These are phyloP conservation scores for Olivierus martensii DNA, from an alignment of 1,140 invertebrate species.

Conservation along the genomic window DNA sequence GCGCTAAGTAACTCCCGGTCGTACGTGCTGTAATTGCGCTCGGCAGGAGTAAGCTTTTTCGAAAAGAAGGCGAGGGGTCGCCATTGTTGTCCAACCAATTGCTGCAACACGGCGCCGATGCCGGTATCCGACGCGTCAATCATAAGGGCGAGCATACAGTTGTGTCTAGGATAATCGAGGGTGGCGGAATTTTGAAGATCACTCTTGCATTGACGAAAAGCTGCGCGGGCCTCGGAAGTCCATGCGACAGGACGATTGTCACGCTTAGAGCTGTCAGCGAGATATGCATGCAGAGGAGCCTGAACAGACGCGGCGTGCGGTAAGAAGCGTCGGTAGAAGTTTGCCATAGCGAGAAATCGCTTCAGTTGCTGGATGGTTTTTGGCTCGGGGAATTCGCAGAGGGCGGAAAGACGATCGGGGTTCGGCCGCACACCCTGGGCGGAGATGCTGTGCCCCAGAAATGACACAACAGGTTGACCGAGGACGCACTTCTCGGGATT, in stretches of 20 bases:
- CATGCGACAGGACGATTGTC: constrained; percentile 9
- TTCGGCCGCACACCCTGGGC: constrained; percentile 22
- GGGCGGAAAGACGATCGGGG: constrained; percentile 26
- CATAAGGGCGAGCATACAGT: constrained; percentile 2
- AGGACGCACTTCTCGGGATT: constrained; percentile 15
- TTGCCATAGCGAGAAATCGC: constrained; percentile 27
- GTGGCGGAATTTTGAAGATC: constrained; percentile 14
- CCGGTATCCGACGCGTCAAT: constrained; percentile 12
- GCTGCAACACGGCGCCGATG: constrained; percentile 13
- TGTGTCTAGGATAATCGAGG: constrained; percentile 1
- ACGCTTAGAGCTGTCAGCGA: neutral
- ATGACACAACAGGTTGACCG: neutral
- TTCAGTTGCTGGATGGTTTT: constrained; percentile 24
- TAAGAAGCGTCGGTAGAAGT: constrained; percentile 31
- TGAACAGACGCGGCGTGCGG: constrained; percentile 1
- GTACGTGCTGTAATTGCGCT: constrained; percentile 16
- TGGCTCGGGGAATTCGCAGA: constrained; percentile 26
- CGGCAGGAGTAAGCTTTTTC: constrained; percentile 3
- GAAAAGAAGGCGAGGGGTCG: constrained; percentile 16
- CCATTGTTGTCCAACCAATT: neutral
- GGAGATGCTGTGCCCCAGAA: constrained; percentile 27
- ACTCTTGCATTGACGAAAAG: constrained; percentile 30
- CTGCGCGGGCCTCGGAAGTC: constrained; percentile 15
- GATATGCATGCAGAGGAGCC: constrained; percentile 1
- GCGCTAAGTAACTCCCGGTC: constrained; percentile 23